Conservation (phyloP, 2,888 invertebrate species). For the Metalampra italica region DNA sequence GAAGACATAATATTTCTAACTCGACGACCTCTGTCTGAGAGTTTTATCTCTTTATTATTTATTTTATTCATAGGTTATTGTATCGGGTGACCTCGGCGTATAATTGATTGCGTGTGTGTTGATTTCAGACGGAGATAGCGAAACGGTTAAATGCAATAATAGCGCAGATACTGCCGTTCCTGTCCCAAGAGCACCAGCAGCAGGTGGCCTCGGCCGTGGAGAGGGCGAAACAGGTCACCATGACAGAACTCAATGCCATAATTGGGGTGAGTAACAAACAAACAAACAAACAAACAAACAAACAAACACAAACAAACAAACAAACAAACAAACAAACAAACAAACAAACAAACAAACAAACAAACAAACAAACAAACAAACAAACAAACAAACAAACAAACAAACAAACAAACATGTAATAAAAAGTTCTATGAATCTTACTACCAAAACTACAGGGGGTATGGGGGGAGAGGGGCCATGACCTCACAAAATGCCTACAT, state of each 20-base stretch:
- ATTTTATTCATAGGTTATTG: slow-evolving; percentile 15
- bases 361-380: no score
- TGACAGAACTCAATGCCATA: slow-evolving; percentile 95
- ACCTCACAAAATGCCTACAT: no score
- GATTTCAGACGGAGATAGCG: slow-evolving; percentile 94
- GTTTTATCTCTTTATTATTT: slow-evolving; percentile 17
- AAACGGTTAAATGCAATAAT: slow-evolving; percentile 96
- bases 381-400: no score
- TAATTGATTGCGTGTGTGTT: background rate
- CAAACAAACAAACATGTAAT: no score
- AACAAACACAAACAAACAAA: no score
- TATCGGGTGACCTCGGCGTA: slow-evolving; percentile 7
- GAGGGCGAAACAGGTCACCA: slow-evolving; percentile 96
- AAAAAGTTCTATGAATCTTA: no score
- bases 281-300: no score
- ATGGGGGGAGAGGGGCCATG: no score
- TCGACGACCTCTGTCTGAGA: slow-evolving; percentile 19
- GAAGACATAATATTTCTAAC: slow-evolving; percentile 20
- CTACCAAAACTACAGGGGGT: no score
- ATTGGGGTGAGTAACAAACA: slow-evolving; percentile 91
- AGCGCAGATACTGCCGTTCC: slow-evolving; percentile 94
- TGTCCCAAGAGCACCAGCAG: slow-evolving; percentile 94
- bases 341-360: no score
- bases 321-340: no score
- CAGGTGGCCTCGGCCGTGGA: slow-evolving; percentile 96